A percentile compares a stretch with the other conserved stretches of the same genome.
These are phyloP conservation scores for Hippocampus barbouri DNA, from an alignment of 2,113 vertebrate species.

Conservation along the genomic window DNA sequence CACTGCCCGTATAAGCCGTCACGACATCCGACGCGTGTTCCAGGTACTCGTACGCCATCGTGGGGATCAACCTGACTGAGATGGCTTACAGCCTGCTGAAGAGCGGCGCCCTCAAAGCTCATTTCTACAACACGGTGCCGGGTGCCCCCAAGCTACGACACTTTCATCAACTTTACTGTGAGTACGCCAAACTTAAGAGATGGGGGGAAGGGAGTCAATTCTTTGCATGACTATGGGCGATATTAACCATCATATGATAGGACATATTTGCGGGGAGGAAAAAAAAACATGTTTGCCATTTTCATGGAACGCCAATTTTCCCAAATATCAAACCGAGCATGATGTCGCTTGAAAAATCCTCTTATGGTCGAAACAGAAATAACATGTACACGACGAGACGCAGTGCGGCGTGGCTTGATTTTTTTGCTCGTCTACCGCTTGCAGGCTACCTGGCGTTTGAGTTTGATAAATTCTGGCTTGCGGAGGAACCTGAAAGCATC, in stretches of 20 bases:
- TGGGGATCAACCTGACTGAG: conserved; percentile 97
- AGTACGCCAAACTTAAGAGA: conserved; percentile 58
- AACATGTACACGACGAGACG: too few species aligned
- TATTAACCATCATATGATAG: background rate
- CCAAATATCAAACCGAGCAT: too few species aligned
- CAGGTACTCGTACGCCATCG: conserved; percentile 97
- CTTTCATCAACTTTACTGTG: conserved; percentile 95
- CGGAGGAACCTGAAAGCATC: conserved; percentile 93
- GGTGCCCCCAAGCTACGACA: conserved; percentile 79
- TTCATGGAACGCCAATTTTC: too few species aligned
- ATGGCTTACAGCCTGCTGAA: conserved; percentile 95
- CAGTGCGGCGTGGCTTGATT: background rate
- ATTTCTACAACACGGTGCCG: conserved; percentile 85
- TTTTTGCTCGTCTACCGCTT: conserved; percentile 1
- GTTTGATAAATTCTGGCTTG: conserved; percentile 96
- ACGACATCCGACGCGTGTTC: conserved; percentile 18
- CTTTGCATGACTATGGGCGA: too few species aligned
- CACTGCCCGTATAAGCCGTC: background rate
- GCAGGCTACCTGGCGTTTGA: conserved; percentile 92
- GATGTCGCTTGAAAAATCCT: too few species aligned
- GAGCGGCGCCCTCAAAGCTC: conserved; percentile 82
- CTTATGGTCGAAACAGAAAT: too few species aligned
- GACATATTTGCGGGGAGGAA: background rate
- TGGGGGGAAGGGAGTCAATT: too few species aligned
- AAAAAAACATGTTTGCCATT: too few species aligned